Conservation (phyloP, 1,140 invertebrate genomes). For the Microplitis mediator region DNA sequence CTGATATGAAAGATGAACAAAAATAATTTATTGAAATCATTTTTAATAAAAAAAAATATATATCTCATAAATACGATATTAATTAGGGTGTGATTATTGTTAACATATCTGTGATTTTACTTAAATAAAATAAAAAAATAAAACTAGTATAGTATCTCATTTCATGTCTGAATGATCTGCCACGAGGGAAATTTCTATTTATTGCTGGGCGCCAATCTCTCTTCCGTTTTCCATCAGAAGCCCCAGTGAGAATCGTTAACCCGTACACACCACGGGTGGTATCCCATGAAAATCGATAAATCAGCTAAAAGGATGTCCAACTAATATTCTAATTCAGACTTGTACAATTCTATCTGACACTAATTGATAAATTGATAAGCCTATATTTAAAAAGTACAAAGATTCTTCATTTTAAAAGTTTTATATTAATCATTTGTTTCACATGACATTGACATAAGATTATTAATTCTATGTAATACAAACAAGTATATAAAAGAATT, state of each 20-base stretch:
- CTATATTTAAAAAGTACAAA: neutral
- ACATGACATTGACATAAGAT: too few species aligned
- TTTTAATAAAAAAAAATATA: too few species aligned
- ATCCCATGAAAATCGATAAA: conserved; percentile 7
- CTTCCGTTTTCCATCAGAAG: conserved; percentile 24
- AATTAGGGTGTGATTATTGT: too few species aligned
- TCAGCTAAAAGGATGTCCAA: neutral
- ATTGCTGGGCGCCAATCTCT: conserved; percentile 20
- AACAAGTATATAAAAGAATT: too few species aligned
- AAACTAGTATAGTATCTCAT: conserved; percentile 7
- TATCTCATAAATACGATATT: too few species aligned
- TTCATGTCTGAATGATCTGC: conserved; percentile 24
- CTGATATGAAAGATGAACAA: too few species aligned
- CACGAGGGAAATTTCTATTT: conserved; percentile 30
- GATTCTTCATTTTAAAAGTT: too few species aligned
- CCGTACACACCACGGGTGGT: conserved; percentile 13
- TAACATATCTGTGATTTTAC: too few species aligned
- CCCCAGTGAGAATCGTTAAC: conserved; percentile 17
- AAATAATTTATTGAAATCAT: too few species aligned
- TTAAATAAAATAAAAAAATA: too few species aligned
- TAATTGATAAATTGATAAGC: neutral
- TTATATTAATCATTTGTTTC: too few species aligned
- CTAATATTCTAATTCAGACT: neutral
- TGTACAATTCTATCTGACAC: neutral
- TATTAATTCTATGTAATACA: too few species aligned